Conservation (phyloP, 2,888 invertebrate genomes). For the Tiphia femorata region DNA sequence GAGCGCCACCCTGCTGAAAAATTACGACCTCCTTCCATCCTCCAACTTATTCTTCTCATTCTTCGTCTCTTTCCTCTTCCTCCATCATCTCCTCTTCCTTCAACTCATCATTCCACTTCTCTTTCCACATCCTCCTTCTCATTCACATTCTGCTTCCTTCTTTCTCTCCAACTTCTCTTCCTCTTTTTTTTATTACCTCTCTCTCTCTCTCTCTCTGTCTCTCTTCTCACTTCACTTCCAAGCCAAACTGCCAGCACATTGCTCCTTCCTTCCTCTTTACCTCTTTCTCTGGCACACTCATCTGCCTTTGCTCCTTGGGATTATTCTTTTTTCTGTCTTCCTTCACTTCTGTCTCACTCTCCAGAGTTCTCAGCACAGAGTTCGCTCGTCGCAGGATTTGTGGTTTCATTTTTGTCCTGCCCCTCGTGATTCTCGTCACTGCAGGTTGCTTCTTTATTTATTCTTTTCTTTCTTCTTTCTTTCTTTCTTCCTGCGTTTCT, state of each 20-base stretch:
- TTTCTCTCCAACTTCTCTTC: conserved; percentile 11
- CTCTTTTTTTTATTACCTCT: conserved; percentile 11
- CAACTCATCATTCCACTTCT: conserved; percentile 13
- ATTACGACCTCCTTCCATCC: conserved; percentile 39
- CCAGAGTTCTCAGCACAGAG: no score
- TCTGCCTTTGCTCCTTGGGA: background rate
- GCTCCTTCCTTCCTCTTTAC: conserved; percentile 4
- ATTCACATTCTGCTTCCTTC: conserved; percentile 11
- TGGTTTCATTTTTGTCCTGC: no score
- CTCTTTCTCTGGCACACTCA: conserved; percentile 1
- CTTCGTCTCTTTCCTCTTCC: conserved; percentile 17
- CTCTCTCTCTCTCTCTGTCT: conserved; percentile 8
- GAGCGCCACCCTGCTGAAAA: conserved; percentile 52
- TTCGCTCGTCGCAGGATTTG: no score
- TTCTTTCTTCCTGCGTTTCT: no score
- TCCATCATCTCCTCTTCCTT: conserved; percentile 8
- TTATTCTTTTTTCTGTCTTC: conserved; percentile 6
- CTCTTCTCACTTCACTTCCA: conserved; percentile 4
- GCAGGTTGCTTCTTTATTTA: conserved; percentile 3
- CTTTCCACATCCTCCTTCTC: conserved; percentile 9
- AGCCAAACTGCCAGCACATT: conserved; percentile 10
- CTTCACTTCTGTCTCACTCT: conserved; percentile 3
- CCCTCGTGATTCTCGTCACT: no score
- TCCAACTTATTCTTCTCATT: conserved; percentile 7
- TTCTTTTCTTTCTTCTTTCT: conserved; percentile 2